phyloP scores from a whole-genome alignment of 2,113 vertebrate species.

The Carassius auratus region DNA sequence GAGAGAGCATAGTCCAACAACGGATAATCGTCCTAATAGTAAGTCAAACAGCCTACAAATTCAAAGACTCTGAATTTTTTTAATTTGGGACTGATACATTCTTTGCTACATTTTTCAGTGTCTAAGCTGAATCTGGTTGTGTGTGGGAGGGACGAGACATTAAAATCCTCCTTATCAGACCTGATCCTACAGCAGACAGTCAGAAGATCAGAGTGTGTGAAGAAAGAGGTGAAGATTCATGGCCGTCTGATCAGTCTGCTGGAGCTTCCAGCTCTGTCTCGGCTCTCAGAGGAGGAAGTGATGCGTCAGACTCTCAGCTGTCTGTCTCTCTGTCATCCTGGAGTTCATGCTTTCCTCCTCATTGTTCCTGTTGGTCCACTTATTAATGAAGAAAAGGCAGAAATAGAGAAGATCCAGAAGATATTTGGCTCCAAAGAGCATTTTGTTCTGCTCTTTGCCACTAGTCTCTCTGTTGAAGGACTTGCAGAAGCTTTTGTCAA shows the following conservation, averaged over 20 bases:
- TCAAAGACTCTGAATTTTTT: too few species aligned
- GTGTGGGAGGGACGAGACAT: too few species aligned
- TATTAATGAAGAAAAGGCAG: slow-evolving; percentile 47
- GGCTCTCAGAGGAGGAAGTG: not conserved
- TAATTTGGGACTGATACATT: too few species aligned
- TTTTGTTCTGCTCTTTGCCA: slow-evolving; percentile 6
- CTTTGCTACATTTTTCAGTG: too few species aligned
- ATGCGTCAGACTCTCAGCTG: slow-evolving; percentile 11
- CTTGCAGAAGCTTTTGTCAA: not conserved
- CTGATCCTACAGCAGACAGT: too few species aligned
- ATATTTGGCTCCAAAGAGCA: slow-evolving; percentile 26
- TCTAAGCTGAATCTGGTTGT: too few species aligned
- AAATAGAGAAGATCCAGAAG: slow-evolving; percentile 41
- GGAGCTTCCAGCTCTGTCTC: slow-evolving; percentile 40
- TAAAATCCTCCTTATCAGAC: too few species aligned
- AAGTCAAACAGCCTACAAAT: too few species aligned
- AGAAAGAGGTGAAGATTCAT: slow-evolving; percentile 4
- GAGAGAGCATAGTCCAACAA: too few species aligned
- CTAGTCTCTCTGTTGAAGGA: not conserved
- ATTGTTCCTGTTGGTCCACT: not conserved
- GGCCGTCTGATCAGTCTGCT: not conserved
- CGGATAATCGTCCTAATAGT: too few species aligned
- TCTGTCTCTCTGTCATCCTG: slow-evolving; percentile 51
- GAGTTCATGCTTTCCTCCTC: slow-evolving; percentile 52
- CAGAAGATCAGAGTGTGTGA: slow-evolving; percentile 42